Conservation (phyloP, 2,113 vertebrate genomes). For the Macaca fascicularis region T2T-MFA8v1.1 NC_088381.1:13861001-13861500, state of each 20-base stretch:
- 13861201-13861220: not conserved
- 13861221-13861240: not conserved
- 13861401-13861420: not conserved
- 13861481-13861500: not conserved
- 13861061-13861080: not conserved
- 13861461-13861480: conserved; percentile 13
- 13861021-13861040: not conserved
- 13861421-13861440: not conserved
- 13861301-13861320: not conserved
- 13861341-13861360: not conserved
- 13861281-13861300: not conserved
- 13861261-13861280: not conserved
- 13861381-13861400: not conserved
- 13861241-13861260: conserved; percentile 30
- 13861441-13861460: not conserved
- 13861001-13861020: not conserved
- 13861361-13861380: conserved; percentile 39
- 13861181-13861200: not conserved
- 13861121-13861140: not conserved
- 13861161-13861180: not conserved
- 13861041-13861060: not conserved
- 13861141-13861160: not conserved
- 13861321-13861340: not conserved
- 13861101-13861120: not conserved
- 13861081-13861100: not conserved